Percentiles rank a stretch among this genome's conserved stretches.
phyloP scores from a whole-genome alignment of 2,113 vertebrate species.

The Anguilla rostrata region DNA sequence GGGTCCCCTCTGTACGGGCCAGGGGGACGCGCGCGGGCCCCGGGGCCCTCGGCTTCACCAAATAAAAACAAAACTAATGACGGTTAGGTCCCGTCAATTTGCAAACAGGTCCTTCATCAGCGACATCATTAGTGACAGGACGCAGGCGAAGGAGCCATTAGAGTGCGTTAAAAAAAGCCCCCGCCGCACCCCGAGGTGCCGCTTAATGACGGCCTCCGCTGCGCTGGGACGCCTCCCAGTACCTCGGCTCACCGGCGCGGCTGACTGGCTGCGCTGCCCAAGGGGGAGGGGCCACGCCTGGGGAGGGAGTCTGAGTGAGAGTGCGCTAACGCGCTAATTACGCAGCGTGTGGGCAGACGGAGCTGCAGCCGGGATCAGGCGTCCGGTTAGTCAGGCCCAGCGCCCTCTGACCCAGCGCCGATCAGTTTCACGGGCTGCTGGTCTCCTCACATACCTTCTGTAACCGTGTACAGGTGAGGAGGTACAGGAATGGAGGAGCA shows the following conservation, averaged over 20 bases:
- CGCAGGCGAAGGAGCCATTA: conserved; percentile 1
- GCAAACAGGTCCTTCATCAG: conserved; percentile 35
- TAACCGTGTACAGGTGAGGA: not conserved
- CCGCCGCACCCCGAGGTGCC: conserved; percentile 19
- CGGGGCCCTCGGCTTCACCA: conserved; percentile 24
- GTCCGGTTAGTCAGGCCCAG: not conserved
- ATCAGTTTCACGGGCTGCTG: too few species aligned
- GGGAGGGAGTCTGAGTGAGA: conserved; percentile 43
- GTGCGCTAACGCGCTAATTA: conserved; percentile 56
- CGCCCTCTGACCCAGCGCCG: not conserved
- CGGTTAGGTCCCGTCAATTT: conserved; percentile 32
- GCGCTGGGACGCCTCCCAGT: conserved; percentile 23
- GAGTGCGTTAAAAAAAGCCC: conserved; percentile 26
- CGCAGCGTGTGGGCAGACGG: conserved; percentile 43
- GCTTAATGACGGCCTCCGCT: conserved; percentile 29
- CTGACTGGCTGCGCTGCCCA: conserved; percentile 42
- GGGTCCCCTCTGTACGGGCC: conserved; percentile 1
- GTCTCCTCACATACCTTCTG: not conserved
- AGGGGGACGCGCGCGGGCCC: conserved; percentile 26
- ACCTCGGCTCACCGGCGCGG: conserved; percentile 24
- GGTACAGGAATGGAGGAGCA: too few species aligned
- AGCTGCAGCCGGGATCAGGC: conserved; percentile 40
- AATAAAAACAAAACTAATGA: conserved; percentile 49
- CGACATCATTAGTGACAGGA: conserved; percentile 40
- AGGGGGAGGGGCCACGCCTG: conserved; percentile 36